Percentiles rank a stretch among this genome's conserved stretches.
These are phyloP conservation scores for Acromyrmex echinatior DNA, from an alignment of 1,140 invertebrate genomes.

Conservation along the genomic window DNA sequence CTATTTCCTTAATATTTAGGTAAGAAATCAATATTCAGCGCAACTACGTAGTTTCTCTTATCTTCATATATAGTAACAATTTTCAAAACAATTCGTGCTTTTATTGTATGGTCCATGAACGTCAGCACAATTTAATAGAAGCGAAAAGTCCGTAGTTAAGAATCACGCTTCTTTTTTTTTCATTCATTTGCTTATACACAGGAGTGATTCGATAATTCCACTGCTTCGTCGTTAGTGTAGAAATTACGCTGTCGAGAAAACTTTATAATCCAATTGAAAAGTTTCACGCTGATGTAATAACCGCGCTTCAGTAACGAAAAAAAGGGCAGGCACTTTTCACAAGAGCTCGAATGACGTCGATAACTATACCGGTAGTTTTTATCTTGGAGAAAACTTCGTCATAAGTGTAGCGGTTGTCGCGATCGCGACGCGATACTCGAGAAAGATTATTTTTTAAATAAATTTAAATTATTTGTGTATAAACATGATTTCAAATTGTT, in stretches of 20 bases:
- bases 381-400: slow-evolving; percentile 17
- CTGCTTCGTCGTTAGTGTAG: slow-evolving; percentile 26
- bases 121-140: neutral
- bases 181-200: slow-evolving; percentile 24
- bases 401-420: neutral
- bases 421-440: slow-evolving; percentile 30
- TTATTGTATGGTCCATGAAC: neutral
- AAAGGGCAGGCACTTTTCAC: slow-evolving; percentile 27
- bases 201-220: slow-evolving; percentile 59
- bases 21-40: neutral
- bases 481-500: neutral
- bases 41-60: neutral
- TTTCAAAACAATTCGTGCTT: neutral
- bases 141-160: neutral
- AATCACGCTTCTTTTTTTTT: neutral
- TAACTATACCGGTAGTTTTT: slow-evolving; percentile 37
- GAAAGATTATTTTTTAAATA: neutral
- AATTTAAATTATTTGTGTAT: slow-evolving; percentile 19
- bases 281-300: slow-evolving; percentile 67
- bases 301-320: slow-evolving; percentile 37
- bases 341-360: slow-evolving; percentile 40
- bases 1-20: too few species aligned
- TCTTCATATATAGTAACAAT: neutral
- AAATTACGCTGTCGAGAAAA: slow-evolving; percentile 44
- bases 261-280: slow-evolving; percentile 69